Evolutionary conservation across 2,888 invertebrate species (phyloP).

Genomic region (Xestia c-nigrum): DNA sequence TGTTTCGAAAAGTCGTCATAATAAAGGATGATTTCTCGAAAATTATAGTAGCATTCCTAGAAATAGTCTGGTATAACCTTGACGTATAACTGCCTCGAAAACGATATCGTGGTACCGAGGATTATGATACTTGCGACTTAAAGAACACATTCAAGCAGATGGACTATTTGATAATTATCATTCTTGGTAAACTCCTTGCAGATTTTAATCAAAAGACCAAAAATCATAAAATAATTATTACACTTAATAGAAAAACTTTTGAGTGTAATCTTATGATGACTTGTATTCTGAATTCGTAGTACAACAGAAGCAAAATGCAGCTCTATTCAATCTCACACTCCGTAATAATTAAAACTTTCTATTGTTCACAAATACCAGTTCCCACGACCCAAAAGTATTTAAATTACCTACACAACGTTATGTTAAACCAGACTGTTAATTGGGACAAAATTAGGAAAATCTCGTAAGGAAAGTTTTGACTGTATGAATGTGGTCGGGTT

Average conservation of each 20-base stretch:
- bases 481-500: background rate
- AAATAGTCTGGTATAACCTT: background rate
- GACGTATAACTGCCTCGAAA: background rate
- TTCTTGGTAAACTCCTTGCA: background rate
- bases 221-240: background rate
- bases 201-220: background rate
- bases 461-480: background rate
- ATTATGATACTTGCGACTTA: background rate
- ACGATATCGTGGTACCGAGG: background rate
- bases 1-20: slow-evolving; percentile 14
- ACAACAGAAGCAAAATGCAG: background rate
- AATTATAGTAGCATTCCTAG: background rate
- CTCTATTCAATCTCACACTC: slow-evolving; percentile 9
- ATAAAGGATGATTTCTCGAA: slow-evolving; percentile 26
- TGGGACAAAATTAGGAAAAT: background rate
- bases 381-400: slow-evolving; percentile 23
- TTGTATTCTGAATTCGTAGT: slow-evolving; percentile 5
- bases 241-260: background rate
- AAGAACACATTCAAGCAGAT: slow-evolving; percentile 5
- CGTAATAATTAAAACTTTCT: slow-evolving; percentile 31
- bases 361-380: slow-evolving; percentile 12
- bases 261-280: background rate
- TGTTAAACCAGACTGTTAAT: slow-evolving; percentile 5
- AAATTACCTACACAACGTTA: slow-evolving; percentile 32
- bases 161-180: background rate